phyloP scores from a whole-genome alignment of 2,888 invertebrate genomes.

The Nemotelus pantherinus region DNA sequence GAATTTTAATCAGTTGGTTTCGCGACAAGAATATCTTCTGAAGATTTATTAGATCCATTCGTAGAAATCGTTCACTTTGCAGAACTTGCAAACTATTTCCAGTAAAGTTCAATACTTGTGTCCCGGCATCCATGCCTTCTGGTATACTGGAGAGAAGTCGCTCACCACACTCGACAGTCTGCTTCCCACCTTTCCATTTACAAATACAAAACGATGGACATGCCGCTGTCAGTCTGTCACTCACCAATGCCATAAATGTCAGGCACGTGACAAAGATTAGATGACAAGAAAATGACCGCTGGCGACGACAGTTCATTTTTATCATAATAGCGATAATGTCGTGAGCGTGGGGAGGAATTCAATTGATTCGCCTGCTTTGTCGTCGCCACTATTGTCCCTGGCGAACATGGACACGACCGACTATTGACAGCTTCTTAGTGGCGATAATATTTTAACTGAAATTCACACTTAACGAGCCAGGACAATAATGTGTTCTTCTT shows the following conservation, averaged over 20 bases:
- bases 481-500: neutral
- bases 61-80: conserved; percentile 80
- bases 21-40: conserved; percentile 86
- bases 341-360: conserved; percentile 28
- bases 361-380: conserved; percentile 25
- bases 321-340: conserved; percentile 44
- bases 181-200: conserved; percentile 93
- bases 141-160: conserved; percentile 81
- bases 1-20: conserved; percentile 81
- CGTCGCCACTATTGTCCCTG: conserved; percentile 25
- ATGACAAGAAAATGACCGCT: conserved; percentile 30
- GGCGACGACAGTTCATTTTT: conserved; percentile 48
- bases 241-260: conserved; percentile 42
- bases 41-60: conserved; percentile 82
- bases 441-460: conserved; percentile 20
- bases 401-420: conserved; percentile 34
- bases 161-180: conserved; percentile 87
- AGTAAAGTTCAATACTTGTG: conserved; percentile 87
- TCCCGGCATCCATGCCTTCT: conserved; percentile 81
- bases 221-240: conserved; percentile 50
- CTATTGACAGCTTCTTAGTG: conserved; percentile 27
- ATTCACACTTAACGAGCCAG: neutral
- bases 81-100: conserved; percentile 84
- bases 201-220: conserved; percentile 85
- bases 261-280: conserved; percentile 43